Conservation (phyloP, 2,888 invertebrate species). For the Drosophila suboccidentalis region DNA sequence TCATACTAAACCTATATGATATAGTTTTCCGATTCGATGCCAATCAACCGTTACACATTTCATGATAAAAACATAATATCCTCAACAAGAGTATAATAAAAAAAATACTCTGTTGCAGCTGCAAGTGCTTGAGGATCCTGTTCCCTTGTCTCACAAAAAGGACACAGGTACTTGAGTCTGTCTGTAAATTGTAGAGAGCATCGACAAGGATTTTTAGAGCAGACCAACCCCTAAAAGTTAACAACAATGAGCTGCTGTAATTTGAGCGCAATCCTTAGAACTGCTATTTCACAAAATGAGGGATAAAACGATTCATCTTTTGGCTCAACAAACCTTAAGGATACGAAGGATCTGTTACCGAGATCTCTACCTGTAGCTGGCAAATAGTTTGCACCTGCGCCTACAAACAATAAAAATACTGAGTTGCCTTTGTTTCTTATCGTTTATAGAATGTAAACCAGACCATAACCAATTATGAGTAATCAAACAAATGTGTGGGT, state of each 20-base stretch:
- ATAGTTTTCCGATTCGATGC: too few species aligned
- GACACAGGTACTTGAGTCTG: constrained; percentile 46
- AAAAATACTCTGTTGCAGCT: constrained; percentile 35
- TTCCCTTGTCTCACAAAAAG: constrained; percentile 2
- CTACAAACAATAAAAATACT: neutral
- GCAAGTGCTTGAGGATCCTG: constrained; percentile 34
- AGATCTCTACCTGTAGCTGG: constrained; percentile 9
- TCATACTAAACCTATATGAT: too few species aligned
- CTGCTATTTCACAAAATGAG: neutral
- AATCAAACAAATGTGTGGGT: neutral
- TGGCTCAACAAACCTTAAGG: neutral
- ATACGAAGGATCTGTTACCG: constrained; percentile 8
- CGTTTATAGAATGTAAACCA: neutral
- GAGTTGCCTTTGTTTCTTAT: constrained; percentile 1
- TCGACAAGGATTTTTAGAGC: neutral
- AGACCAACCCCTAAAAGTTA: constrained; percentile 26
- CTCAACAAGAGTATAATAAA: neutral
- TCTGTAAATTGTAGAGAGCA: neutral
- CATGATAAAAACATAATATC: too few species aligned
- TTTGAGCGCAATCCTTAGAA: constrained; percentile 27
- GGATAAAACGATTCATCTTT: constrained; percentile 1
- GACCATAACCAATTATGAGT: neutral
- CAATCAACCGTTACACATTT: too few species aligned
- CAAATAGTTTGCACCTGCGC: constrained; percentile 20
- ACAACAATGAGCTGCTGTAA: constrained; percentile 8